A percentile compares a stretch with the other conserved stretches of the same genome.
These are phyloP conservation scores for Scaptodrosophila lebanonensis DNA, from an alignment of 1,140 invertebrate genomes.

Conservation along the genomic window DNA sequence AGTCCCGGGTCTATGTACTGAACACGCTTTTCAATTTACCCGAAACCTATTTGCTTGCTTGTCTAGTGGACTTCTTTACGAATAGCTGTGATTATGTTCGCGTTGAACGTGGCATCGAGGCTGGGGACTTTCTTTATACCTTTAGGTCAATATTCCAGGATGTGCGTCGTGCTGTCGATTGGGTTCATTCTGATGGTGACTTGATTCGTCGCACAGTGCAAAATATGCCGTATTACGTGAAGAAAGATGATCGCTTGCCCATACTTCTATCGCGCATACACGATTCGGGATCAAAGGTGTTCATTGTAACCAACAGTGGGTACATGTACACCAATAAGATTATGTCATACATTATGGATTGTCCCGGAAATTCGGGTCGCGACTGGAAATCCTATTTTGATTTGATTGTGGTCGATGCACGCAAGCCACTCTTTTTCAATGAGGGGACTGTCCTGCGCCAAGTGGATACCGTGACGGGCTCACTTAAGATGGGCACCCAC, in stretches of 20 bases:
- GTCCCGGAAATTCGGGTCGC: slow-evolving; percentile 85
- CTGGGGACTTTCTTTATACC: slow-evolving; percentile 97
- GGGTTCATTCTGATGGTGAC: slow-evolving; percentile 91
- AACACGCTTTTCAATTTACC: slow-evolving; percentile 99
- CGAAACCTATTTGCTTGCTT: slow-evolving; percentile 96
- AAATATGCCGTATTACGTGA: slow-evolving; percentile 95
- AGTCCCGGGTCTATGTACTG: slow-evolving; percentile 94
- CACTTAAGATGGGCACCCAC: slow-evolving; percentile 91
- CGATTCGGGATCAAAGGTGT: slow-evolving; percentile 94
- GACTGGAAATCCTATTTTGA: slow-evolving; percentile 98
- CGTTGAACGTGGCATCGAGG: slow-evolving; percentile 86
- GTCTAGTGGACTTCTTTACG: slow-evolving; percentile 96
- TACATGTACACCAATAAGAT: slow-evolving; percentile 97
- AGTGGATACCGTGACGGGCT: slow-evolving; percentile 93
- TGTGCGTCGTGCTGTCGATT: slow-evolving; percentile 95
- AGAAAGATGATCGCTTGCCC: slow-evolving; percentile 93
- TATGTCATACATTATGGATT: slow-evolving; percentile 97
- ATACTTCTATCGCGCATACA: slow-evolving; percentile 91
- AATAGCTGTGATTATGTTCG: slow-evolving; percentile 89
- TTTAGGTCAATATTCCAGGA: slow-evolving; percentile 99
- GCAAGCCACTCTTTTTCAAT: slow-evolving; percentile 97
- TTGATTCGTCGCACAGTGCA: slow-evolving; percentile 91
- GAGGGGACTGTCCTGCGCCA: slow-evolving; percentile 97
- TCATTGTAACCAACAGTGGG: slow-evolving; percentile 98
- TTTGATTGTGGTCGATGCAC: slow-evolving; percentile 97